These are phyloP conservation scores for Spilogale gracilis DNA, from an alignment of 2,113 vertebrate species.

Conservation along the genomic window DNA sequence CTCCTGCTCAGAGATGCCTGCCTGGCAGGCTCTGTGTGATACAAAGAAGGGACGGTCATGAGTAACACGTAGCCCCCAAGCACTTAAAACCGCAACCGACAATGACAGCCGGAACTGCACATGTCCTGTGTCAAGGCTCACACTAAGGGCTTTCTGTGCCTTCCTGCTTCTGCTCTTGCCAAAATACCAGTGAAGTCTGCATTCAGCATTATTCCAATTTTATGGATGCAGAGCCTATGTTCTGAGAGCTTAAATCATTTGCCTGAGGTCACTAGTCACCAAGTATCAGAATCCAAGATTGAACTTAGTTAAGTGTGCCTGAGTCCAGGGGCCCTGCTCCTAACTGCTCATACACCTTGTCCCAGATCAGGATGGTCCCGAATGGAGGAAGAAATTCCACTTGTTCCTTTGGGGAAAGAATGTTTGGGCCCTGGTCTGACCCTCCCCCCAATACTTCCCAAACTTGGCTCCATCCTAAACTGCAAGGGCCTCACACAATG, in stretches of 20 bases:
- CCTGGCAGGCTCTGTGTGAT: background rate
- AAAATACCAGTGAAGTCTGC: background rate
- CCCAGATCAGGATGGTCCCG: background rate
- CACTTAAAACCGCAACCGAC: background rate
- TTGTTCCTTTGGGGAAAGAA: background rate
- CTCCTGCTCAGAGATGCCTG: fast-evolving
- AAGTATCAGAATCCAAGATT: background rate
- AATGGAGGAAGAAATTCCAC: background rate
- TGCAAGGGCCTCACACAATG: background rate
- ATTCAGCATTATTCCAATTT: background rate
- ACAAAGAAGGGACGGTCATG: too few relatives aligned
- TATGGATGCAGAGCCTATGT: background rate
- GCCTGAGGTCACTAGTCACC: background rate
- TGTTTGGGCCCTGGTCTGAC: background rate
- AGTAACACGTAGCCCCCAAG: background rate
- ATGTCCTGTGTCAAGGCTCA: background rate
- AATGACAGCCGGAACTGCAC: background rate
- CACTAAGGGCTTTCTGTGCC: background rate
- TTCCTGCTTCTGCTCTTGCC: background rate
- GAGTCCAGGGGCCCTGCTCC: background rate
- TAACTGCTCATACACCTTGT: too few relatives aligned
- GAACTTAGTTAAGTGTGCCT: background rate
- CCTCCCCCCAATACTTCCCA: background rate
- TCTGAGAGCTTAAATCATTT: background rate
- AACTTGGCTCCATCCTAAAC: background rate